Percentiles rank a stretch among this genome's conserved stretches.
These are phyloP conservation scores for Gibbula magus DNA, from an alignment of 2,888 invertebrate species.

Conservation along the genomic window DNA sequence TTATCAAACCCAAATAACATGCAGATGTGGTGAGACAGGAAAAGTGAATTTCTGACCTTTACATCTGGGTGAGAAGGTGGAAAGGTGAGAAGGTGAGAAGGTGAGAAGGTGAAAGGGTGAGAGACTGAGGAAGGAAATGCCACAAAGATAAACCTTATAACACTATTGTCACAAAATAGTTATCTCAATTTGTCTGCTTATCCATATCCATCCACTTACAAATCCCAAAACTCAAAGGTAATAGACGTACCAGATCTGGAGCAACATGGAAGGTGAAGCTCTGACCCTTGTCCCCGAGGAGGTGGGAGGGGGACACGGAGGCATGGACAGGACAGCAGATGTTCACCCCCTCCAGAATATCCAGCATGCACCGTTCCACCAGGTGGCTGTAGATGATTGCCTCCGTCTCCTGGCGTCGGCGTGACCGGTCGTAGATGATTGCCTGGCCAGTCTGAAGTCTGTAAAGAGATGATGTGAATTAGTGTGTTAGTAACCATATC, in stretches of 20 bases:
- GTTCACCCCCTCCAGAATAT: conserved; percentile 84
- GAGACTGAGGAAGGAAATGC: too few species aligned
- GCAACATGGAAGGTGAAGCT: conserved; percentile 84
- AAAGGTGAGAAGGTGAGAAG: too few species aligned
- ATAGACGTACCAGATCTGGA: conserved; percentile 86
- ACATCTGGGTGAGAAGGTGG: too few species aligned
- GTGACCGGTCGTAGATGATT: conserved; percentile 38
- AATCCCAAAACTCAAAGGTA: too few species aligned
- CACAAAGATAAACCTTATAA: too few species aligned
- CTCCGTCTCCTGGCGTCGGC: conserved; percentile 26
- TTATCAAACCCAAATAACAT: too few species aligned
- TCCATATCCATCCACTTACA: too few species aligned
- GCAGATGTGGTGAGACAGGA: too few species aligned
- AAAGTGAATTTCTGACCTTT: too few species aligned
- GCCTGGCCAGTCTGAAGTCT: conserved; percentile 34
- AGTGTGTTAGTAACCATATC: neutral
- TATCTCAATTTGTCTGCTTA: too few species aligned
- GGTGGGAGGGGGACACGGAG: conserved; percentile 78
- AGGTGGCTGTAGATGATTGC: conserved; percentile 73
- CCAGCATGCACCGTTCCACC: conserved; percentile 96
- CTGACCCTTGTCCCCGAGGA: conserved; percentile 58
- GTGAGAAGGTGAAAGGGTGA: too few species aligned
- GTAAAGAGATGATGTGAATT: neutral
- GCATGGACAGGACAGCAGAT: conserved; percentile 89
- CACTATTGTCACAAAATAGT: too few species aligned